Evolutionary conservation across 2,113 vertebrate species (phyloP), one percentile per base, ranked within the genome.

Genomic region (Cynocephalus volans): DNA sequence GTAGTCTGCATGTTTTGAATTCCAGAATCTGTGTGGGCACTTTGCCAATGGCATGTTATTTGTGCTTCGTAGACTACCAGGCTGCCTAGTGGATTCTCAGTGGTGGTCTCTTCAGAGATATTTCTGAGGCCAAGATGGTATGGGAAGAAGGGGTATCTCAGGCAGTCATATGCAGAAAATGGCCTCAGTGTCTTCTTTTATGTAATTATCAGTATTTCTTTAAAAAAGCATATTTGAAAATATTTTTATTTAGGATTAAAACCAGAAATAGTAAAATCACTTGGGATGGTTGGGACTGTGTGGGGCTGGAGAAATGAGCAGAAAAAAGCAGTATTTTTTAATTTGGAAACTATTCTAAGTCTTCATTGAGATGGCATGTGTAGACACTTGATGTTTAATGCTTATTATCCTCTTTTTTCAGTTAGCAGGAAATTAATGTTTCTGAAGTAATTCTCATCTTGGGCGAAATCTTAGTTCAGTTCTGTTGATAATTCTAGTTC

Each of bases 1-100:
- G 79, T 45, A 72, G 56, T 81, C 69, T 95, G 14, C 52, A 69
- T 94, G 48, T 93, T 97, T 96, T 93, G 94, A 97, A 96, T 97
- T 93, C 92, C 88, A 95, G 84, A 93, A 94, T 92, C 60, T 96
- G 23, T 88, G 33, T 83, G 90, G 95, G 77, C 67, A 90, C 92
- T 95, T 97, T 96, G 83, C 87, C 89, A 95, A 0, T 88, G 90
- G 72, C 67, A 36, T 94, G 73, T 85, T 90, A 96, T 92, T 85
- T 96, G 72, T 90, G 96, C 76, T 90, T 93, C 56, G 36, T 67
- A 88, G 96, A 79, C 80, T 17, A 28, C 76, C 87, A 93, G 75
- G 60, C 83, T 96, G 79, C 60, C 54, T 97, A 95, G 69, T 97
- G 95, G 86, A 84, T 93, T 97, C 50, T 77, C 94, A 81, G 31